Percentiles rank a stretch among this genome's conserved stretches.
phyloP scores from a whole-genome alignment of 2,797 vertebrate genomes.

The Taeniopygia guttata region DNA sequence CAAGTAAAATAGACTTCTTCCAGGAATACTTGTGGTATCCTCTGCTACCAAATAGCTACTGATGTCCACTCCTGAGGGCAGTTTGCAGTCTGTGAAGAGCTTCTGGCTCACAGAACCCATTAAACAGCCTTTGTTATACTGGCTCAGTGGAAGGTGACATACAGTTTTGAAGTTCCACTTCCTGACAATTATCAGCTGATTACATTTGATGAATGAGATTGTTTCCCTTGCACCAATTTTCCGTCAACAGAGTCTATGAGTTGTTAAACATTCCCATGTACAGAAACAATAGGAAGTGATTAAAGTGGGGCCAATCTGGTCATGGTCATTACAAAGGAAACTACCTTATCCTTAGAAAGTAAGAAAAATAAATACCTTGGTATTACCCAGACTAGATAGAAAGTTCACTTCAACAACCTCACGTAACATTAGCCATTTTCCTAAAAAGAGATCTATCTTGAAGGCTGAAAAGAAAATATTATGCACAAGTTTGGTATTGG shows the following conservation, averaged over 20 bases:
- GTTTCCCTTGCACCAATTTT: conserved; percentile 66
- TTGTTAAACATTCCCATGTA: conserved; percentile 65
- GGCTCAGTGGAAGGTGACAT: conserved; percentile 60
- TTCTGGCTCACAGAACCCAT: conserved; percentile 44
- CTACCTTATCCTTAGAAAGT: conserved; percentile 58
- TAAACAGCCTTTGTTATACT: conserved; percentile 53
- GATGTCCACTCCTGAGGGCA: not conserved
- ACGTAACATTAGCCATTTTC: not conserved
- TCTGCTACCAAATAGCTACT: not conserved
- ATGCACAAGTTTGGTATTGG: not conserved
- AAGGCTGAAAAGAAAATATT: not conserved
- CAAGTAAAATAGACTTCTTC: not conserved
- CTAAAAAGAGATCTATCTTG: not conserved
- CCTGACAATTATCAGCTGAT: conserved; percentile 73
- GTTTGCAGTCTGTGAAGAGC: conserved; percentile 46
- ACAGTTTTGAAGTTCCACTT: conserved; percentile 72
- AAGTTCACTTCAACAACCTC: not conserved
- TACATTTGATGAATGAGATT: conserved; percentile 72
- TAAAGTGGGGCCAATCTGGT: conserved; percentile 57
- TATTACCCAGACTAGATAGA: not conserved
- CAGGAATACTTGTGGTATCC: not conserved
- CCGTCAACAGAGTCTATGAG: conserved; percentile 69
- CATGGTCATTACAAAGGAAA: conserved; percentile 67
- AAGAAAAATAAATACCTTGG: conserved; percentile 41
- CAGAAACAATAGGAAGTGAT: conserved; percentile 72